Evolutionary conservation across 2,797 vertebrate species (phyloP).

Genomic region (Eupleurogrammus muticus): DNA sequence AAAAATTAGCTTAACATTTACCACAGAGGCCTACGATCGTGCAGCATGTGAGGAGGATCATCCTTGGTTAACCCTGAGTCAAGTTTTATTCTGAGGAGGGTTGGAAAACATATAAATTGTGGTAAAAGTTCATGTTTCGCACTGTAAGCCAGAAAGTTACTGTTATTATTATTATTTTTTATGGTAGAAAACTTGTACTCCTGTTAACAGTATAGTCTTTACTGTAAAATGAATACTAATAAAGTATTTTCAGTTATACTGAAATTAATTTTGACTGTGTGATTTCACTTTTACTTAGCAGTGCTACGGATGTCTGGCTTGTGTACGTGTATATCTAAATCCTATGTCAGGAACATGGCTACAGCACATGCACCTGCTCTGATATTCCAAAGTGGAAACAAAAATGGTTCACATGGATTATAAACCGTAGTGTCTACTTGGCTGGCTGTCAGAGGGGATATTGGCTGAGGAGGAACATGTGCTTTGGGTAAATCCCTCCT

Average conservation of each 20-base stretch:
- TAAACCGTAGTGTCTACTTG: slow-evolving; percentile 57
- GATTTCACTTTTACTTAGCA: neutral
- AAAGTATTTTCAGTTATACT: no score
- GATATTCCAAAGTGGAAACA: slow-evolving; percentile 29
- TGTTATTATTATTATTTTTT: no score
- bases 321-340: neutral
- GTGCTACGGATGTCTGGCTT: neutral
- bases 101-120: neutral
- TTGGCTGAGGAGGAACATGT: slow-evolving; percentile 65
- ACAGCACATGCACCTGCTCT: slow-evolving; percentile 19
- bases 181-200: no score
- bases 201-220: no score
- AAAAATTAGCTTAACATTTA: slow-evolving; percentile 48
- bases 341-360: slow-evolving; percentile 17
- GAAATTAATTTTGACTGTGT: no score
- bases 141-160: no score
- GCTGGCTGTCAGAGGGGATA: slow-evolving; percentile 70
- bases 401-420: slow-evolving; percentile 29
- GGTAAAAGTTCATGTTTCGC: slow-evolving; percentile 2
- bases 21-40: slow-evolving; percentile 11
- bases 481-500: slow-evolving; percentile 68
- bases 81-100: slow-evolving; percentile 1
- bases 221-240: no score
- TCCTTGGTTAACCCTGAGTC: slow-evolving; percentile 3
- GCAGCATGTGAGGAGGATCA: slow-evolving; percentile 9